Evolutionary conservation across 2,888 invertebrate genomes (phyloP).

Genomic region (Melieria picta): DNA sequence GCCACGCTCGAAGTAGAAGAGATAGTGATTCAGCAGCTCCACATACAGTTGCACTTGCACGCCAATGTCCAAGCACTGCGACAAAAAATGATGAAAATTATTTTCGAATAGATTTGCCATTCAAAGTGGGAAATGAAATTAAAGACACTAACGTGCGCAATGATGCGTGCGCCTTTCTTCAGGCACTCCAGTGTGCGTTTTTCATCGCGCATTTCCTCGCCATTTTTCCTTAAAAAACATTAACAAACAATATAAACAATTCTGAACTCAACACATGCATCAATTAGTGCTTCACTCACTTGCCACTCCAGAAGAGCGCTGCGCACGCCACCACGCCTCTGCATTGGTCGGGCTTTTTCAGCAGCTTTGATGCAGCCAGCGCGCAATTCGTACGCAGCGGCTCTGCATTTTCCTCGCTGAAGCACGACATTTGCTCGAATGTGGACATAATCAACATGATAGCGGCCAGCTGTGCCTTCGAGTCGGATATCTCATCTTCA

Average conservation of each 20-base stretch:
- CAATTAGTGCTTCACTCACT: slow-evolving; percentile 60
- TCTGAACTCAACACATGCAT: neutral
- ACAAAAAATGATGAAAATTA: slow-evolving; percentile 54
- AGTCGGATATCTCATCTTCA: slow-evolving; percentile 98
- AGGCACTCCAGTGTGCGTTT: slow-evolving; percentile 93
- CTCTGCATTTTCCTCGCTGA: slow-evolving; percentile 96
- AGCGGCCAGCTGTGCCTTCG: slow-evolving; percentile 95
- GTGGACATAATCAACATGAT: slow-evolving; percentile 96
- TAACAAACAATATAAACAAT: neutral
- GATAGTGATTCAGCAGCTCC: slow-evolving; percentile 92
- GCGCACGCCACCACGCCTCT: slow-evolving; percentile 93
- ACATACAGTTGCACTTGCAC: slow-evolving; percentile 97
- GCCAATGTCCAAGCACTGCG: slow-evolving; percentile 96
- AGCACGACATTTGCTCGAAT: slow-evolving; percentile 93
- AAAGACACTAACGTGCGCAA: slow-evolving; percentile 19
- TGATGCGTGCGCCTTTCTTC: slow-evolving; percentile 91
- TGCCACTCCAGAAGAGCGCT: slow-evolving; percentile 97
- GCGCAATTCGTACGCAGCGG: slow-evolving; percentile 96
- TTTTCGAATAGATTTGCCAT: neutral
- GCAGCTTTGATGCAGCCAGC: slow-evolving; percentile 91
- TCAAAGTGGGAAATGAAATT: no score
- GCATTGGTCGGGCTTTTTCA: slow-evolving; percentile 99
- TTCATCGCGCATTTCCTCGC: slow-evolving; percentile 83
- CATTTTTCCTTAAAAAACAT: slow-evolving; percentile 59
- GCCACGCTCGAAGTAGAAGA: slow-evolving; percentile 91